Conservation (phyloP, 2,113 vertebrate species). For the Clarias batrachus region DNA sequence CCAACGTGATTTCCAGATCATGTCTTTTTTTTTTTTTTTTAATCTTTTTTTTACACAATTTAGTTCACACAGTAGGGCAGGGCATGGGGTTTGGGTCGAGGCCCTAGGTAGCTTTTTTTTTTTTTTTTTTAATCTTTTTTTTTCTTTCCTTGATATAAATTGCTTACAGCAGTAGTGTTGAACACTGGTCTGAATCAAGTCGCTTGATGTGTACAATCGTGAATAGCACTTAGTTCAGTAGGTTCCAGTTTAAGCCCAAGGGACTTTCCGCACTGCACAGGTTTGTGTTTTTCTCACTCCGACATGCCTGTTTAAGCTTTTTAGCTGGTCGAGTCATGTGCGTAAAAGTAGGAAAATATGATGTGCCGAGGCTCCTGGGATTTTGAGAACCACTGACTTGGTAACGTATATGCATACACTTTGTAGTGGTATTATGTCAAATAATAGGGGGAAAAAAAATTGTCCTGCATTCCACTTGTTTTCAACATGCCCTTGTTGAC, state of each 20-base stretch:
- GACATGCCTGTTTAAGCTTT: not conserved
- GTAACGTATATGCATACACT: not conserved
- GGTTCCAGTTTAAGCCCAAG: not conserved
- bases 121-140: not conserved
- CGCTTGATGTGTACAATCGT: constrained; percentile 39
- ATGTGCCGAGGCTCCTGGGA: not conserved
- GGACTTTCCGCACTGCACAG: not conserved
- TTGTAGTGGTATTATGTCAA: not conserved
- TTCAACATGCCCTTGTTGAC: constrained; percentile 19
- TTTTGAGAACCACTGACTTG: constrained; percentile 11
- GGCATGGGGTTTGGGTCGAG: too few species aligned
- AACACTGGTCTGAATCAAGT: constrained; percentile 38
- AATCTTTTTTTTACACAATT: too few species aligned
- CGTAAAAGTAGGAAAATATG: not conserved
- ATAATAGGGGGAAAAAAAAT: not conserved
- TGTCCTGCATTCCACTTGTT: not conserved
- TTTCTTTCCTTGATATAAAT: not conserved
- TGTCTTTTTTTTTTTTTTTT: not conserved
- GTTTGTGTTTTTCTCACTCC: not conserved
- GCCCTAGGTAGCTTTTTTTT: too few species aligned
- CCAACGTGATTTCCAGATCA: not conserved
- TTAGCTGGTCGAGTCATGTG: not conserved
- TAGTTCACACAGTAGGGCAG: too few species aligned
- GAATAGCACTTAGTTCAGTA: constrained; percentile 32
- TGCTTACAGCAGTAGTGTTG: constrained; percentile 24